Conservation (phyloP, 2,113 vertebrate genomes). For the Rhineura floridana region DNA sequence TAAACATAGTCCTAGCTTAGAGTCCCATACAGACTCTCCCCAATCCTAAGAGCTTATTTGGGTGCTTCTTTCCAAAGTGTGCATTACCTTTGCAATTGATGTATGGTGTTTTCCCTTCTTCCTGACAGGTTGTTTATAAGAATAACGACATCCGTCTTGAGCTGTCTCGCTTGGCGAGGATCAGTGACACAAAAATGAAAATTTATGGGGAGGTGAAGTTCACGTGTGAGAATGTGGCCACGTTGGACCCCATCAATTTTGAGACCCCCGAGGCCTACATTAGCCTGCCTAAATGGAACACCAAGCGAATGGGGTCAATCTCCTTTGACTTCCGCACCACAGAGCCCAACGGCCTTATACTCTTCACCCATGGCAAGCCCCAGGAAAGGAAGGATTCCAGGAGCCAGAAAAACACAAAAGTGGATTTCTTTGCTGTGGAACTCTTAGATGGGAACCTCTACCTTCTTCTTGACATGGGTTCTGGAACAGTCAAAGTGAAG, state of each 20-base stretch:
- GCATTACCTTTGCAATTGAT: slow-evolving; percentile 68
- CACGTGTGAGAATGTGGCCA: slow-evolving; percentile 94
- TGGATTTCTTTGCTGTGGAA: slow-evolving; percentile 97
- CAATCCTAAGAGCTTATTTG: slow-evolving; percentile 40
- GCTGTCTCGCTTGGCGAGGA: slow-evolving; percentile 93
- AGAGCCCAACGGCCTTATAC: slow-evolving; percentile 93
- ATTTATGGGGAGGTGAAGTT: slow-evolving; percentile 96
- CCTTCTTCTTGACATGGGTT: slow-evolving; percentile 96
- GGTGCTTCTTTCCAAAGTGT: slow-evolving; percentile 52
- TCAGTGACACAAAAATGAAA: slow-evolving; percentile 98
- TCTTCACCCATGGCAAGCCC: slow-evolving; percentile 94
- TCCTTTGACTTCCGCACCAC: slow-evolving; percentile 97
- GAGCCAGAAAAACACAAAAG: slow-evolving; percentile 95
- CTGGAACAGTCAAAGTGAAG: slow-evolving; percentile 96
- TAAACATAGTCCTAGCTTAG: neutral
- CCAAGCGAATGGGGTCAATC: slow-evolving; percentile 95
- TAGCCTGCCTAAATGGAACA: slow-evolving; percentile 96
- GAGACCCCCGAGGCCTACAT: slow-evolving; percentile 94
- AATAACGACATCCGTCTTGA: slow-evolving; percentile 98
- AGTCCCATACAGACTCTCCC: slow-evolving; percentile 8
- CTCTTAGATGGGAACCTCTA: slow-evolving; percentile 93
- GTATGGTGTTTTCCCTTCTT: slow-evolving; percentile 66
- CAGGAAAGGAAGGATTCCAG: slow-evolving; percentile 89
- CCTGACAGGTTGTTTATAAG: slow-evolving; percentile 94
- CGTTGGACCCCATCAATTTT: slow-evolving; percentile 95